Base-by-base conservation (phyloP, 2,113 vertebrate species). In the Colaptes auratus region DNA sequence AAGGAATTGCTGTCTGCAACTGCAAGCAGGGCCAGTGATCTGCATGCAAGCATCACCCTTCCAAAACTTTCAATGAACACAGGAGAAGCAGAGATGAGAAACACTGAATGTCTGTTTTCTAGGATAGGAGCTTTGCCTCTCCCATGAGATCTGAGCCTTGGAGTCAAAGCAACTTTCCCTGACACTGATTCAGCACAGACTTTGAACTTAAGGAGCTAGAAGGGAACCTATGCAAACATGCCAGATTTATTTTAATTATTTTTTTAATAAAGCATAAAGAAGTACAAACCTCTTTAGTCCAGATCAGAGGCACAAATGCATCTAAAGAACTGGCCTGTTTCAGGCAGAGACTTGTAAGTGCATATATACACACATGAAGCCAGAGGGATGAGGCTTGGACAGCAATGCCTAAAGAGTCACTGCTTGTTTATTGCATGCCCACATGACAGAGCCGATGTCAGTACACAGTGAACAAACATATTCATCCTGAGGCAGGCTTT, bases 1-100 rank as follows among this genome's bases (percentile, higher is more conserved):
- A 66, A 59, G 77, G 89, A 88, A 89, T 86, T 80, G 77, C 56
- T 92, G 75, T 91, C 86, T 94, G 83, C 81, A 81, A 27, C 46
- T 75, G 61, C 70, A 61, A 85, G 86, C 44, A 79, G 64, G 74
- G 10, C 30, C n/a, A 35, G 75, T 56, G 73, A 30, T 81, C 58
- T 83, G 50, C 28, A 67, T 77, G 53, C 15, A 31, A 67, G 78
- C 5, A 13, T 4, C 48, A 81, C 65, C 82, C 86, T 83, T 77
- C 61, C 85, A 95, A 73, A 95, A 91, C 61, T 30, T 53, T 35
- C 89, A 78, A 39, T 31, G 79, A 95, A 69, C 80, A 91, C 12
- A 23, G 79, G 61, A 91, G 63, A 33, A 85, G 61, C 31, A 77
- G 53, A 48, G 58, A 80, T 77, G 65, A 88, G 80, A 82, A 86